These are phyloP conservation scores for Lapara coniferarum DNA, from an alignment of 2,888 invertebrate species.

Conservation along the genomic window DNA sequence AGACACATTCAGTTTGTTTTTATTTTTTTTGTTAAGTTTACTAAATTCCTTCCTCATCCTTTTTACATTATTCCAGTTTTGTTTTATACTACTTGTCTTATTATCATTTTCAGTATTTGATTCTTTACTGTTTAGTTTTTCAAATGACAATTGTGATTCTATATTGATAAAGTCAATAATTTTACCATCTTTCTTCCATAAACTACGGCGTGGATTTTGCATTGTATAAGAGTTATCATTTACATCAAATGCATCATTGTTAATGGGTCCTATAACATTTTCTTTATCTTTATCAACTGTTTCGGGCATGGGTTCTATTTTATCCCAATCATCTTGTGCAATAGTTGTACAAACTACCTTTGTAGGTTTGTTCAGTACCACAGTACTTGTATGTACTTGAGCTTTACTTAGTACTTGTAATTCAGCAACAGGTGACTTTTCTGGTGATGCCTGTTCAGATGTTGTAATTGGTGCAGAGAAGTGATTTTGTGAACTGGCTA, in stretches of 20 bases:
- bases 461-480: constrained; percentile 63
- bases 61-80: constrained; percentile 74
- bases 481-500: constrained; percentile 70
- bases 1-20: constrained; percentile 75
- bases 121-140: constrained; percentile 53
- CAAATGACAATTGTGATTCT: constrained; percentile 40
- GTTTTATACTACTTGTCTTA: constrained; percentile 55
- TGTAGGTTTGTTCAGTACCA: constrained; percentile 46
- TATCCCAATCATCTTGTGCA: constrained; percentile 74
- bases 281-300: constrained; percentile 52
- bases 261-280: constrained; percentile 56
- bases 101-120: constrained; percentile 53
- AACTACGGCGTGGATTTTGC: constrained; percentile 67
- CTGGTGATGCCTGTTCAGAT: constrained; percentile 56
- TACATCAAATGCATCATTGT: constrained; percentile 58
- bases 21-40: constrained; percentile 67
- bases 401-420: constrained; percentile 58
- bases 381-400: constrained; percentile 57
- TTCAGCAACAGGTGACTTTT: constrained; percentile 40
- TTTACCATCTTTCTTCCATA: constrained; percentile 59
- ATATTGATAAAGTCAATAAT: constrained; percentile 41
- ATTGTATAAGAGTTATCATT: constrained; percentile 60
- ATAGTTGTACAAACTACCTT: constrained; percentile 52
- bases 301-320: constrained; percentile 68
- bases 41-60: constrained; percentile 77